Evolutionary conservation across 2,888 invertebrate species (phyloP), one percentile per base, ranked within the genome.

Genomic region (Chalcosyrphus nemorum): DNA sequence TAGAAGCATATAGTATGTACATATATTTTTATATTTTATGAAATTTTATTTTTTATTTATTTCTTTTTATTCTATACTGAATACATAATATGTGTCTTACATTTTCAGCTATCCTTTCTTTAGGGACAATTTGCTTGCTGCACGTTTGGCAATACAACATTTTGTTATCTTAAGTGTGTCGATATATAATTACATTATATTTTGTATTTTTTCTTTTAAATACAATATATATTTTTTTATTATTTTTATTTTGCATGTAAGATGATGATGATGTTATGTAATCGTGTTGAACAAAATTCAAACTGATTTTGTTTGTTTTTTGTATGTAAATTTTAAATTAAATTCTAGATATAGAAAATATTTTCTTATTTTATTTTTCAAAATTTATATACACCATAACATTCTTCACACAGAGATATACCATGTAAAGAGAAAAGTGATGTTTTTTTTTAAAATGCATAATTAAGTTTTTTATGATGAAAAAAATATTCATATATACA

Each of bases 51-150:
- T 56, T 24, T 47, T 54, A 19, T 11, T 52, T 41, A 21, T 35
- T 4, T 45, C 29, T 57, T n/a, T 45, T 43, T 35, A 35, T 1
- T 50, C 11, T 38, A 50, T 50, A 52, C 38, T 65, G n/a, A n/a
- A n/a, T n/a, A n/a, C n/a, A n/a, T n/a, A n/a, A n/a, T 35, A 52
- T 41, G 3, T 15, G 11, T 57, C 52, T 56, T 61, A 43, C 56
- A 68, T 72, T 76, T 82, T 77, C 82, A 82, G 82, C 77, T 71
- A 52, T 81, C 54, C 27, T 61, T 61, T 71, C 57, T 63, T 71
- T 71, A 77, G 81, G 71, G 59, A 82, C 65, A 59, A 59, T 66
- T 77, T 77, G 71, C 71, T 82, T 82, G 71, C 81, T 82, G 81
- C 76, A 78, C 82, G 72, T 72, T 70, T 70, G 70, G 84, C 63